These are phyloP conservation scores for Ochropleura leucogaster DNA, from an alignment of 2,888 invertebrate species.

Conservation along the genomic window DNA sequence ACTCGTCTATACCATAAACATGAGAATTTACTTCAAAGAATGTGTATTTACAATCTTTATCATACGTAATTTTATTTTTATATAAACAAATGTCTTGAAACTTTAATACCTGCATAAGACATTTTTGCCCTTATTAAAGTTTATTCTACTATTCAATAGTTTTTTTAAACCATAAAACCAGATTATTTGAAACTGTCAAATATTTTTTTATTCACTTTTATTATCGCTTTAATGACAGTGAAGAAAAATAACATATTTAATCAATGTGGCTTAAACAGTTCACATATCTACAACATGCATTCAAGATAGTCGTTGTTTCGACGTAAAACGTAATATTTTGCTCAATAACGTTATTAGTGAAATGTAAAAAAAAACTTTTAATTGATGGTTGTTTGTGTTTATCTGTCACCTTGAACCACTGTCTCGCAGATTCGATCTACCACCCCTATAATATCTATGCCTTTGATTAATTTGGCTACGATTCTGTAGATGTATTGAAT, in stretches of 20 bases:
- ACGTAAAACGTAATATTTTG: conserved; percentile 8
- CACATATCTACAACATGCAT: background rate
- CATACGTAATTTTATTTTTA: background rate
- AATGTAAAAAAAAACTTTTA: conserved; percentile 36
- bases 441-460: conserved; percentile 7
- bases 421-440: conserved; percentile 8
- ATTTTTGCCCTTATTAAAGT: background rate
- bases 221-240: no score
- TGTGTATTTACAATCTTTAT: conserved; percentile 14
- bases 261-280: background rate
- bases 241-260: background rate
- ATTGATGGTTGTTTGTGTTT: conserved; percentile 53
- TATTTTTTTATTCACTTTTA: no score
- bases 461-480: conserved; percentile 24
- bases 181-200: no score
- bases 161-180: no score
- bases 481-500: conserved; percentile 3
- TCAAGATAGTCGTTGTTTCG: background rate
- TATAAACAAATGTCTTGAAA: background rate
- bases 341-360: conserved; percentile 14
- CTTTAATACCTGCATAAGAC: background rate
- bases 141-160: background rate
- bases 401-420: conserved; percentile 31
- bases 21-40: conserved; percentile 44
- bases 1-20: conserved; percentile 65